Conservation (phyloP, 1,140 invertebrate genomes). For the Drosophila fuyamai region DNA sequence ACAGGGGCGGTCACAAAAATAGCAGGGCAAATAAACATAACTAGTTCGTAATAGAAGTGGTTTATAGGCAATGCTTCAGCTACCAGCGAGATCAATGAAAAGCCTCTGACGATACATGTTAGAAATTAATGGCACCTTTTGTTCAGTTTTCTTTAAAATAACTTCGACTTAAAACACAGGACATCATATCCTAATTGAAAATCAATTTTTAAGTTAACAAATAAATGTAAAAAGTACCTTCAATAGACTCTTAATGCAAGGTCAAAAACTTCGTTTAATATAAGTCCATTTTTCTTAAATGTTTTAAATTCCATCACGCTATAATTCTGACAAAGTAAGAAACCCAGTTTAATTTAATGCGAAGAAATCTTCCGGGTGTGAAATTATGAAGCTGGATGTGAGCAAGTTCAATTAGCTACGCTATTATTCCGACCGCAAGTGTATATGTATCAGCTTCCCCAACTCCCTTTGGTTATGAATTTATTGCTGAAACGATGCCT, state of each 20-base stretch:
- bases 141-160: no score
- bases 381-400: background rate
- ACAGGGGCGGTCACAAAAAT: slow-evolving; percentile 21
- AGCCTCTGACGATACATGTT: background rate
- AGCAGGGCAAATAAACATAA: background rate
- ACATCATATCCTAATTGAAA: background rate
- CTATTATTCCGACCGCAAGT: slow-evolving; percentile 12
- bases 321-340: background rate
- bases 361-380: background rate
- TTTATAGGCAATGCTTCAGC: background rate
- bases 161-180: no score
- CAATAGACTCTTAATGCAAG: no score
- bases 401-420: background rate
- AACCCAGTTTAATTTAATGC: background rate
- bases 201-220: no score
- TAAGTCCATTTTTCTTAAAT: no score
- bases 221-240: no score
- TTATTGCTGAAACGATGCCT: slow-evolving; percentile 29
- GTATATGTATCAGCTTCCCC: slow-evolving; percentile 6
- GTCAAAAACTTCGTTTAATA: no score
- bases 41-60: background rate
- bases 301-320: background rate
- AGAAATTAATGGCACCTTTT: no score
- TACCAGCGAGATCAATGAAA: background rate
- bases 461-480: slow-evolving; percentile 36